These are phyloP conservation scores for Stenopsyche tienmushanensis DNA, from an alignment of 1,140 invertebrate species.

Conservation along the genomic window DNA sequence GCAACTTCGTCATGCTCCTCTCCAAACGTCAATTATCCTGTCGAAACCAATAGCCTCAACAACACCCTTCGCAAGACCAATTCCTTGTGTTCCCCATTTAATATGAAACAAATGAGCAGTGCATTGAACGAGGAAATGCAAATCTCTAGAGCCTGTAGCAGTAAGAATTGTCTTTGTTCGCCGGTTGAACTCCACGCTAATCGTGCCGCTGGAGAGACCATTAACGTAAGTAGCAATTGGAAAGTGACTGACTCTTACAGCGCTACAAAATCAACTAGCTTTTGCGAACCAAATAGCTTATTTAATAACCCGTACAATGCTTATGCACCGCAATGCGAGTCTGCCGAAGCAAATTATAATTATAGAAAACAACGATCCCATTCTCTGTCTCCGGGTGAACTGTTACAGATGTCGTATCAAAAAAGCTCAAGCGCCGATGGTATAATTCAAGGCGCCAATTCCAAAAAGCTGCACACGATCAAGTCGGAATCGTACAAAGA, in stretches of 20 bases:
- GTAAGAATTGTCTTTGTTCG: slow-evolving; percentile 3
- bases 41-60: not conserved
- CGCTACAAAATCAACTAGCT: slow-evolving; percentile 14
- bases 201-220: slow-evolving; percentile 10
- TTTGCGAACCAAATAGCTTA: slow-evolving; percentile 4
- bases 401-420: slow-evolving; percentile 14
- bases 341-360: not conserved
- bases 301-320: slow-evolving; percentile 5
- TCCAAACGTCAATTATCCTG: slow-evolving; percentile 8
- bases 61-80: slow-evolving; percentile 50
- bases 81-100: not conserved
- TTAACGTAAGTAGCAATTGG: not conserved
- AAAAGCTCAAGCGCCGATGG: slow-evolving; percentile 19
- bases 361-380: slow-evolving; percentile 21
- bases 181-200: slow-evolving; percentile 18
- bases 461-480: not conserved
- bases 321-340: not conserved
- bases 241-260: not conserved
- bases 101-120: not conserved
- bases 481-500: not conserved
- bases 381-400: slow-evolving; percentile 15
- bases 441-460: not conserved
- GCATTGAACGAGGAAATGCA: too few relatives aligned
- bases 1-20: slow-evolving; percentile 3
- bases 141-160: not conserved